Evolutionary conservation across 2,113 vertebrate species (phyloP), one percentile per base, ranked within the genome.

Genomic region (Eira barbara): DNA sequence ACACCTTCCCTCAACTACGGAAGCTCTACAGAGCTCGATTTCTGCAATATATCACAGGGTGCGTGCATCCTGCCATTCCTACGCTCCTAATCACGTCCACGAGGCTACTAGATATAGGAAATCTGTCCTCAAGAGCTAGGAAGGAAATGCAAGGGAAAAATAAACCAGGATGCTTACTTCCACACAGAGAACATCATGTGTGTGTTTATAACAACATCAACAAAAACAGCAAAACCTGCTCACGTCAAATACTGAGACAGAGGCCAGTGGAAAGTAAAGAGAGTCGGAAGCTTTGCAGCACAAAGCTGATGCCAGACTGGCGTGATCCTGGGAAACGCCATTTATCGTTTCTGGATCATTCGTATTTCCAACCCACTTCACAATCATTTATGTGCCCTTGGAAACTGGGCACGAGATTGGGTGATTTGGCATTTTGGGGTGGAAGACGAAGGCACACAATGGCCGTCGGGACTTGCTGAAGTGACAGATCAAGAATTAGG

Each of bases 11-110:
- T 42, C 39, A 0, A 42, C 39, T 1, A 2, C 25, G 29, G 42
- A 36, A 57, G 86, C 39, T 82, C 23, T 18, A 0, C 39, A 11
- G 34, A 7, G 8, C 1, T 29, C 6, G 25, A 25, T 20, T 47
- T 65, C 49, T 47, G 45, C 39, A 42, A 21, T 63, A 21, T 13
- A 7, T 1, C 15, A 6, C 29, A 13, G 34, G 15, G 6, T 42
- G 25, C 0, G 0, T 36, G 29, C 7, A 1, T 1, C 4, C 3
- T 27, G 4, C 25, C 20, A 2, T 45, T 14, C 12, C 42, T 39
- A 1, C 3, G 1, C 61, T 34, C 59, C 84, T 23, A 13, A 0
- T 13, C 9, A 3, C 45, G 14, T 67, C 11, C 17, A 18, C 34
- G 15, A 11, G 14, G 21, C 73, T 42, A 17, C 79, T 3, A 67